Percentiles rank a stretch among this genome's conserved stretches.
Conservation (phyloP, 1,140 invertebrate species). For the Scaptomyza pallida region DNA sequence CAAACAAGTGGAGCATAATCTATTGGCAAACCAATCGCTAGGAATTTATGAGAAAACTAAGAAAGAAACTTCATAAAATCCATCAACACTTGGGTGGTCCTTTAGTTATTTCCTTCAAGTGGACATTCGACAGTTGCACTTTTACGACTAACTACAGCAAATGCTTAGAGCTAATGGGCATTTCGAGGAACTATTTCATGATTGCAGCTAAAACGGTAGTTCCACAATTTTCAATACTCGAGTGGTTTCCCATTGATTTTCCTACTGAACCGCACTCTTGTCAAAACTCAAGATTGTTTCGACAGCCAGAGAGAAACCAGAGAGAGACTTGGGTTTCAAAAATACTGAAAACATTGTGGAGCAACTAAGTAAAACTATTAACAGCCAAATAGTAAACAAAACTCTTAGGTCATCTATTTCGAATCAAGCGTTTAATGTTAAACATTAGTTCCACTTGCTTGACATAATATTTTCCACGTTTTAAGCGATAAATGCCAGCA, state of each 20-base stretch:
- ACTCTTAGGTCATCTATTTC: neutral
- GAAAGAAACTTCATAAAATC: neutral
- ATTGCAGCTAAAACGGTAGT: conserved; percentile 60
- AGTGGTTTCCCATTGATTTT: conserved; percentile 65
- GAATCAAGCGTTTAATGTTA: too few relatives aligned
- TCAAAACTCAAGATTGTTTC: conserved; percentile 51
- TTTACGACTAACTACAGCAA: conserved; percentile 36
- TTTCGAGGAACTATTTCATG: conserved; percentile 51
- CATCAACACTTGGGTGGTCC: conserved; percentile 16
- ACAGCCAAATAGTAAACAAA: neutral
- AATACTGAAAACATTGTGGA: conserved; percentile 31
- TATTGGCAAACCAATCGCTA: neutral
- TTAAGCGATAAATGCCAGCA: neutral
- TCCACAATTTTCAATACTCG: conserved; percentile 43
- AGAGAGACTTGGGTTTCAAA: conserved; percentile 28
- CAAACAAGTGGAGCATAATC: neutral
- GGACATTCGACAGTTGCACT: conserved; percentile 54
- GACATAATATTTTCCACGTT: neutral
- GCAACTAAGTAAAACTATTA: neutral
- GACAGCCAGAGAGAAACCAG: conserved; percentile 38
- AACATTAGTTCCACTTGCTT: neutral
- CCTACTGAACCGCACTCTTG: conserved; percentile 32
- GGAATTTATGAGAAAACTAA: neutral
- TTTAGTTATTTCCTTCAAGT: conserved; percentile 24
- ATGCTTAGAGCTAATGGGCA: conserved; percentile 45